These are phyloP conservation scores for Hypsopygia costalis DNA, from an alignment of 2,888 invertebrate species.

Conservation along the genomic window DNA sequence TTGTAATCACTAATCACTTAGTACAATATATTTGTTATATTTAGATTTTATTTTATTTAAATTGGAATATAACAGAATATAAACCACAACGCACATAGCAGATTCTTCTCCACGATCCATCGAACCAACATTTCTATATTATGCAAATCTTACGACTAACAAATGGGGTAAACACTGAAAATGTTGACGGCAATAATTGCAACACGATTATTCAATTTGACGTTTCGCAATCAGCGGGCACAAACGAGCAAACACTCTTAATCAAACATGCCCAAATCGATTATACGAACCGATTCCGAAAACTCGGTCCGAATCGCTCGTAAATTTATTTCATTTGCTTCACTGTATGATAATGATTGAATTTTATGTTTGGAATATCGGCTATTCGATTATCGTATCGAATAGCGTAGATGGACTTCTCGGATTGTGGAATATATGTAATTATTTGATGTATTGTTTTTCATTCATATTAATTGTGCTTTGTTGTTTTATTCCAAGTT, in stretches of 20 bases:
- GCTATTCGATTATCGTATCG: not conserved
- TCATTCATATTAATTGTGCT: too few species aligned
- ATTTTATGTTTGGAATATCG: slow-evolving; percentile 24
- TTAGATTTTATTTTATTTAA: too few species aligned
- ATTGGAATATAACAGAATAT: too few species aligned
- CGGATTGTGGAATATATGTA: too few species aligned
- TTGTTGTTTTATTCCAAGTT: too few species aligned
- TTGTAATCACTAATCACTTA: too few species aligned
- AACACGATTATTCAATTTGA: slow-evolving; percentile 73
- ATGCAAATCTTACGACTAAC: slow-evolving; percentile 45
- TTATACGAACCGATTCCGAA: slow-evolving; percentile 54
- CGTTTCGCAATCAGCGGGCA: slow-evolving; percentile 74
- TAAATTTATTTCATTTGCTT: slow-evolving; percentile 28
- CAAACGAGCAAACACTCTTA: slow-evolving; percentile 68
- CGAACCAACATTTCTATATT: slow-evolving; percentile 10
- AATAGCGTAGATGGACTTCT: too few species aligned
- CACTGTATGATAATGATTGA: slow-evolving; percentile 28
- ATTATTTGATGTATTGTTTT: too few species aligned
- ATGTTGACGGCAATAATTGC: slow-evolving; percentile 62
- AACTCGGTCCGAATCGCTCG: slow-evolving; percentile 23
- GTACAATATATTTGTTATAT: too few species aligned
- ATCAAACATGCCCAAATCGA: slow-evolving; percentile 69
- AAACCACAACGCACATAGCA: too few species aligned
- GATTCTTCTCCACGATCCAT: too few species aligned
- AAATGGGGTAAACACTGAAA: slow-evolving; percentile 49